phyloP scores from a whole-genome alignment of 2,797 vertebrate genomes.

The Ceryle rudis region DNA sequence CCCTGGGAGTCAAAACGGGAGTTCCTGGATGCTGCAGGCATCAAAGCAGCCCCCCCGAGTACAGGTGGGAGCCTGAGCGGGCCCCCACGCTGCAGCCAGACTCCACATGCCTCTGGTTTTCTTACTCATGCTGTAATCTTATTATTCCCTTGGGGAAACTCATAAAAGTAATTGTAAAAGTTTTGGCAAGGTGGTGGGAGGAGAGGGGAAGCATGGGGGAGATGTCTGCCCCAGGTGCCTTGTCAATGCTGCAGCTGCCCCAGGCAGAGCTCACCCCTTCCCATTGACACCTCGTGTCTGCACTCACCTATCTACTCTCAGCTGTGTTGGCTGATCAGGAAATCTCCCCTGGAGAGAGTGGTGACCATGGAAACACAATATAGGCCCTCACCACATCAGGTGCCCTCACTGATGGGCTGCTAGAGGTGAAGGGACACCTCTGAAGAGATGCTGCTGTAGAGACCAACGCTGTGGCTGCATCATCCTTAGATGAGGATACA shows the following conservation, averaged over 20 bases:
- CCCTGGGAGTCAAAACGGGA: not conserved
- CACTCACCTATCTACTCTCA: not conserved
- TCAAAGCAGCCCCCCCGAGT: not conserved
- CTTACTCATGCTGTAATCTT: slow-evolving; percentile 28
- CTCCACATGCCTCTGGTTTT: slow-evolving; percentile 11
- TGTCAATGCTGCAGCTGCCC: not conserved
- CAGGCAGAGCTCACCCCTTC: not conserved
- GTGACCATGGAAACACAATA: not conserved
- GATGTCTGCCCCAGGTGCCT: not conserved
- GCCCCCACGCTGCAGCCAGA: fast-evolving
- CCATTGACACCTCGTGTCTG: fast-evolving
- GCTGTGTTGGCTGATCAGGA: not conserved
- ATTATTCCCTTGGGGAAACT: not conserved
- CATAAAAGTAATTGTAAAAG: not conserved
- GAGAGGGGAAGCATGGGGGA: not conserved
- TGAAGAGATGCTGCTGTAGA: not conserved
- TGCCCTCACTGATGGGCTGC: not conserved
- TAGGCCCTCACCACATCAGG: not conserved
- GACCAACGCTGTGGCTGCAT: fast-evolving
- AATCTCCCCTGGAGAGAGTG: not conserved
- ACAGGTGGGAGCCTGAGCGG: not conserved
- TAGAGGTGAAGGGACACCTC: not conserved
- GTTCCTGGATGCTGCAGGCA: not conserved
- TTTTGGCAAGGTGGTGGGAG: not conserved
- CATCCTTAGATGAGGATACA: fast-evolving